Base-by-base conservation (phyloP, 2,888 invertebrate genomes). In the Drosophila ezoana region DNA sequence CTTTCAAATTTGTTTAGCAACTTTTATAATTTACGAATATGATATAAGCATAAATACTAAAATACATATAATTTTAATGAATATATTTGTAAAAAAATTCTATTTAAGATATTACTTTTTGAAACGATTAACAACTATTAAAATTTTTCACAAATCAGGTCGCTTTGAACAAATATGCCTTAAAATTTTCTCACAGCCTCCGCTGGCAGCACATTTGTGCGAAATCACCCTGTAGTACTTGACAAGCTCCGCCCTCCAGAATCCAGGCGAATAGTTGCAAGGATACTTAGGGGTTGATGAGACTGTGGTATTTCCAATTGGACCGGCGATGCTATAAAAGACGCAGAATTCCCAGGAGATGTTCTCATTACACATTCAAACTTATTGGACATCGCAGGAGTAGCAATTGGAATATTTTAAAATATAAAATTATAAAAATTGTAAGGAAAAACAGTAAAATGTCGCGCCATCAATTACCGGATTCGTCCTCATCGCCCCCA, bases 401-500 rank as follows among this genome's bases (percentile, higher is more conserved):
- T 33, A 40, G 11, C 41, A n/a, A 23, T 20, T 44, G 8, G 5
- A 14, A 37, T 10, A 41, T 8, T 35, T 37, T 32, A 16, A 45
- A 56, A 13, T 56, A 41, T 0, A 23, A 35, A 18, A 18, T 13
- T 4, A 37, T 18, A 47, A 49, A 47, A 16, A 6, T 6, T 32
- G 8, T 44, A 6, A 11, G 20, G 11, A 37, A 53, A 60, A 20
- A 13, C 6, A 47, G 6, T 43, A 65, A 58, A 59, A 91, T 92
- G 91, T 92, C 94, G 20, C 93, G 95, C 72, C 93, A 94, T 69
- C 95, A 95, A 88, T 90, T 95, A 51, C 95, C 95, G 0, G 95
- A 95, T 89, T 94, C 94, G 14, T 95, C 95, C 0, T 95, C 95
- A 0, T 95, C 95, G 4, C 95, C 95, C 4, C 94, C 95, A 18